Evolutionary conservation across 2,113 vertebrate genomes (phyloP).

Genomic region (Phaethon lepturus): DNA sequence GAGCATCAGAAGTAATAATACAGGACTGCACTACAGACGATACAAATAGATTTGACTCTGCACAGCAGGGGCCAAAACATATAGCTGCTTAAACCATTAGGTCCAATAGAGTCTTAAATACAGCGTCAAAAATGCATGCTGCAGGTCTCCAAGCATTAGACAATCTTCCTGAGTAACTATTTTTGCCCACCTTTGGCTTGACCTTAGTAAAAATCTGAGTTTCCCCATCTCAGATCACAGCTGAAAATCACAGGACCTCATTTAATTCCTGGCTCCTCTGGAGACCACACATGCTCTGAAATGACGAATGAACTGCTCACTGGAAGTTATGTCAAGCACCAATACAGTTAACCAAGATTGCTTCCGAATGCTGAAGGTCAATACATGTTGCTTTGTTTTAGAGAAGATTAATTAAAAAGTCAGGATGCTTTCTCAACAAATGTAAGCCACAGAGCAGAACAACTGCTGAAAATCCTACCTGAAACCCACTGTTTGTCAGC

Average conservation of each 20-base stretch:
- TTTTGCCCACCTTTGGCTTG: background rate
- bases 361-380: background rate
- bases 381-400: background rate
- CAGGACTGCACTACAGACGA: accelerated
- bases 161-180: background rate
- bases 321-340: background rate
- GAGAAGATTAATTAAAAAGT: background rate
- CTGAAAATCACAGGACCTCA: background rate
- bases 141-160: background rate
- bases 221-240: background rate
- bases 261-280: background rate
- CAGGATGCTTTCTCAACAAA: background rate
- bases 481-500: background rate
- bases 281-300: background rate
- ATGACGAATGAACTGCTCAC: background rate
- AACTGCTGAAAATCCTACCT: background rate
- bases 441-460: background rate
- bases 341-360: background rate
- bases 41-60: background rate
- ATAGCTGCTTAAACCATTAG: background rate
- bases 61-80: background rate
- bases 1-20: background rate
- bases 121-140: background rate
- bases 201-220: background rate
- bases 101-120: background rate